Base-by-base conservation (phyloP, 2,888 invertebrate genomes). In the Lobophora halterata region DNA sequence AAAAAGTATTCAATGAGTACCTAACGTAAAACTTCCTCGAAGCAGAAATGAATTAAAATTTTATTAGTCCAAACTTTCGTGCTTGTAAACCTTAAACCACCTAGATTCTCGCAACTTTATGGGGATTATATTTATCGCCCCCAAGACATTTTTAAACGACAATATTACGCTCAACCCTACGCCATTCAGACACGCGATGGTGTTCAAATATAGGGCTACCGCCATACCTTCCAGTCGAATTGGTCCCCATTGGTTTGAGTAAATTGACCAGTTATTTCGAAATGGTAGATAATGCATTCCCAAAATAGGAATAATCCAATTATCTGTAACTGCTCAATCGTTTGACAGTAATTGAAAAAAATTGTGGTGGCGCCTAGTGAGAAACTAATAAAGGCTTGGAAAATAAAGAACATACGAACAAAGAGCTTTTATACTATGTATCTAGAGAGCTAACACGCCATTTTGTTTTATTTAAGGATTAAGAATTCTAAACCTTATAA, bases 81-180 rank as follows among this genome's bases (percentile, higher is more conserved):
- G 24, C 11, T 11, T 28, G n/a, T n/a, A n/a, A n/a, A n/a, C 0
- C 25, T 3, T 18, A 14, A 18, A 12, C 12, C 12, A 2, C 24
- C 2, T 29, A 28, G n/a, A 21, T 34, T 33, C 29, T 12, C 11
- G 3, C 26, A 36, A 28, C 12, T 32, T 23, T 10, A 35, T 2
- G 27, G 14, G 31, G 41, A 26, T 31, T 14, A 19, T 14, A 17
- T n/a, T n/a, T n/a, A n/a, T n/a, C n/a, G 10, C 6, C 32, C 31
- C 16, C 20, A 17, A 20, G 31, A 32, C 18, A 35, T 42, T 32
- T 39, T 21, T 20, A 46, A 31, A 40, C 24, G 35, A 17, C 34
- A 23, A 28, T 31, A 39, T 34, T 25, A 39, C 39, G 25, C 17
- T 16, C 19, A 32, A 27, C 17, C 17, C 32, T 34, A 25, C 3